A percentile compares a stretch with the other conserved stretches of the same genome.
phyloP scores from a whole-genome alignment of 1,140 invertebrate species.

The Drusus annulatus region DNA sequence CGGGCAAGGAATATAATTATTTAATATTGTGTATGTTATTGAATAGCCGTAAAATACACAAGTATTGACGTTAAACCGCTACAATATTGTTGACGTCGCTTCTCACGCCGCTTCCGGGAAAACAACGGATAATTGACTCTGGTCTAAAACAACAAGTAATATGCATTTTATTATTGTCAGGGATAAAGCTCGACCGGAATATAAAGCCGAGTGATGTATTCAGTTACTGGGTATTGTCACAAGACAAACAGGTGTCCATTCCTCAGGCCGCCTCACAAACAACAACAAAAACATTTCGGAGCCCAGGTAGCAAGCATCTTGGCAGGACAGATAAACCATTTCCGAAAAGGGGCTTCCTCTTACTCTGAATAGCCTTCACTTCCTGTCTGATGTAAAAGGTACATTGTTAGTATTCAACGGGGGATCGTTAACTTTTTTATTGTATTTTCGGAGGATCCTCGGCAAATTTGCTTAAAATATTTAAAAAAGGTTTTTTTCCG shows the following conservation, averaged over 20 bases:
- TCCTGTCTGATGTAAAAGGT: conserved; percentile 49
- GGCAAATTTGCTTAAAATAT: conserved; percentile 39
- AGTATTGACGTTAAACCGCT: too few species aligned
- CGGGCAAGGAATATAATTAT: too few species aligned
- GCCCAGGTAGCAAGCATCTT: neutral
- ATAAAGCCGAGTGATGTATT: conserved; percentile 34
- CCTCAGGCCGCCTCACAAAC: conserved; percentile 39
- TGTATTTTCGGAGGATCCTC: conserved; percentile 25
- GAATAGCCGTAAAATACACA: too few species aligned
- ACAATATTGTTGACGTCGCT: too few species aligned
- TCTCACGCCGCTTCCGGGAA: too few species aligned
- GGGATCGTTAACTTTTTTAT: conserved; percentile 48
- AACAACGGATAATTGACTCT: neutral
- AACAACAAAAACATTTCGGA: conserved; percentile 43
- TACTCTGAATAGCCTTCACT: conserved; percentile 43
- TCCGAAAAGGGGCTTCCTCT: conserved; percentile 33
- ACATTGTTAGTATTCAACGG: conserved; percentile 46
- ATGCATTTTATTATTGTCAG: neutral
- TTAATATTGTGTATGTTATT: too few species aligned
- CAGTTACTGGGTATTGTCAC: conserved; percentile 27
- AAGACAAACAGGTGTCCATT: conserved; percentile 48
- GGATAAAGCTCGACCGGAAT: conserved; percentile 11
- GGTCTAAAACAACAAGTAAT: conserved; percentile 10
- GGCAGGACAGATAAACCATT: conserved; percentile 34
- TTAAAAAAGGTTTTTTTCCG: conserved; percentile 1